Base-by-base conservation (phyloP, 2,797 vertebrate genomes). In the Hapalemur alaotrensis region DNA sequence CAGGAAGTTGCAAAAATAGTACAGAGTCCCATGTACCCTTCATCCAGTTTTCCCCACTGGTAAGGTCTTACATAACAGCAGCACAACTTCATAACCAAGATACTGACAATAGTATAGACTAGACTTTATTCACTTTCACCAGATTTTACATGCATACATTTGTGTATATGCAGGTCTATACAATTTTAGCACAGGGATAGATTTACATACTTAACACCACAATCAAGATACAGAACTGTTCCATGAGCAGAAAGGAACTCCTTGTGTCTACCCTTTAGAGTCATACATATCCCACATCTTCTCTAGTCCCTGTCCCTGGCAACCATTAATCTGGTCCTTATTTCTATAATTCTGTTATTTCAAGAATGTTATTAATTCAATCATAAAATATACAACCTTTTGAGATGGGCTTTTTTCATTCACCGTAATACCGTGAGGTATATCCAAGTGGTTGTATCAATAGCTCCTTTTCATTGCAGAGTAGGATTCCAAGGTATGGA, bases 141-240 rank as follows among this genome's bases (percentile, higher is more conserved):
- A 72, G 52, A 89, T 91, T 93, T 76, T 76, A 91, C 85, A 95
- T 93, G 70, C 76, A 93, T 87, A 87, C 32, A 87, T 94, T 78
- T 95, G 30, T 70, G 48, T 83, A 9, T 79, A 25, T 95, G 70
- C 52, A 79, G 61, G 78, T 46, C 30, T 82, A 46, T 41, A 72
- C 43, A 91, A 61, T 79, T 93, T 91, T 69, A 96, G 81, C 35
- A 76, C 70, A 95, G 54, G 76, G 72, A 70, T 15, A 57, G 28
- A 89, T 48, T 92, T 72, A 73, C 7, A 4, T 93, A 89, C 67
- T 86, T 59, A 92, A 89, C 12, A 92, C 57, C 69, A 91, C 8
- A 82, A 92, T 92, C n/a, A 92, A 95, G 50, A 88, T 81, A 78
- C 11, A 89, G 59, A 96, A 92, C 35, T 96, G 9, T 83, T 84